Conservation (phyloP, 2,888 invertebrate species). For the Coremacera marginata region DNA sequence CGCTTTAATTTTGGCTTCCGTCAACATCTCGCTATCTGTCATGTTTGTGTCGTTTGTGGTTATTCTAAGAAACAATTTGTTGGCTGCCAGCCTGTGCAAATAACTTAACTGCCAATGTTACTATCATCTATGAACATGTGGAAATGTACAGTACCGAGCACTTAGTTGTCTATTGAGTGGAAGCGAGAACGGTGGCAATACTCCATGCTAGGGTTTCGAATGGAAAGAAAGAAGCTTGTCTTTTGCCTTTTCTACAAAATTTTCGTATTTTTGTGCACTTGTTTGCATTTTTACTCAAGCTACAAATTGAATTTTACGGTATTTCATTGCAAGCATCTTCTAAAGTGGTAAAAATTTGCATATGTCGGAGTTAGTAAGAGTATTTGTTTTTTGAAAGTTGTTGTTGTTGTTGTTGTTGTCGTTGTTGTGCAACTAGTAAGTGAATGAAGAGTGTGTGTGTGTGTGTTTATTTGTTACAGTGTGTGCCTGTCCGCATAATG, state of each 20-base stretch:
- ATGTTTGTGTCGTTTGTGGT: constrained; percentile 5
- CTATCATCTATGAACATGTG: no score
- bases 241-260: not conserved
- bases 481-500: not conserved
- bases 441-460: not conserved
- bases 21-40: not conserved
- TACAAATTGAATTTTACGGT: constrained; percentile 37
- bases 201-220: no score
- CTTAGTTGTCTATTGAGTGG: constrained; percentile 11
- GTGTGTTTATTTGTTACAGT: not conserved
- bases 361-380: not conserved
- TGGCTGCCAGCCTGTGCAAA: not conserved
- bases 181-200: no score
- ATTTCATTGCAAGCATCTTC: constrained; percentile 1
- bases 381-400: not conserved
- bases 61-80: constrained; percentile 20
- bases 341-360: constrained; percentile 23
- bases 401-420: not conserved
- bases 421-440: no score
- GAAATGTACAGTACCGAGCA: not conserved
- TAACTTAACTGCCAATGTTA: not conserved
- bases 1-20: constrained; percentile 30
- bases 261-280: not conserved
- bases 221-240: not conserved
- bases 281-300: constrained; percentile 21